Evolutionary conservation across 2,888 invertebrate species (phyloP).

Genomic region (Dryobotodes eremita): DNA sequence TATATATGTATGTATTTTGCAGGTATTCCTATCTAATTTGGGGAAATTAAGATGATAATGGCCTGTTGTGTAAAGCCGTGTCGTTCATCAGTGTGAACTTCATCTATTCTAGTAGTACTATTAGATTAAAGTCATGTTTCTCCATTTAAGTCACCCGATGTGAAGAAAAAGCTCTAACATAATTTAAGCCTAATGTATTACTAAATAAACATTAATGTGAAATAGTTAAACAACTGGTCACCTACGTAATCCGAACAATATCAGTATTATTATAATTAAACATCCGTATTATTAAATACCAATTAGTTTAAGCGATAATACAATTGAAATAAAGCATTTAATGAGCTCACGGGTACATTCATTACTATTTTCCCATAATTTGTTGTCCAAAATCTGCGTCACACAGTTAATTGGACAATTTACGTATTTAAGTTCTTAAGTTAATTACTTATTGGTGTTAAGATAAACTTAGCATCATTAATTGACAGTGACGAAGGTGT

Average conservation of each 20-base stretch:
- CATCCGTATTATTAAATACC: constrained; percentile 44
- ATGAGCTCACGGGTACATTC: constrained; percentile 41
- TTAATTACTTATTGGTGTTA: constrained; percentile 55
- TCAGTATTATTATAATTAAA: constrained; percentile 50
- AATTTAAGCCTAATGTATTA: constrained; percentile 8
- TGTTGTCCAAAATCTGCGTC: constrained; percentile 34
- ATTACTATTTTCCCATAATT: constrained; percentile 35
- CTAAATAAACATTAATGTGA: constrained; percentile 27
- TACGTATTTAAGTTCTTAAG: constrained; percentile 37
- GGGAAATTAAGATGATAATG: background rate
- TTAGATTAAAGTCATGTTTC: constrained; percentile 1
- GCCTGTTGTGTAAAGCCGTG: background rate
- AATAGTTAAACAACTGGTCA: constrained; percentile 33
- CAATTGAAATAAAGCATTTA: constrained; percentile 60
- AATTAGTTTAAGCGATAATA: constrained; percentile 60
- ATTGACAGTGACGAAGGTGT: constrained; percentile 88
- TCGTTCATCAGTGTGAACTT: background rate
- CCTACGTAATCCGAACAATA: constrained; percentile 41
- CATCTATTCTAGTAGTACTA: background rate
- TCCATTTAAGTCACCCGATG: background rate
- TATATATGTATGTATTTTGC: background rate
- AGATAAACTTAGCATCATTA: constrained; percentile 74
- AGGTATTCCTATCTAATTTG: background rate
- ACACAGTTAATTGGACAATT: constrained; percentile 34
- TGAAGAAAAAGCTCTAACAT: constrained; percentile 2